Evolutionary conservation across 2,888 invertebrate genomes (phyloP), one percentile per base, ranked within the genome.

Genomic region (Agelastica alni): DNA sequence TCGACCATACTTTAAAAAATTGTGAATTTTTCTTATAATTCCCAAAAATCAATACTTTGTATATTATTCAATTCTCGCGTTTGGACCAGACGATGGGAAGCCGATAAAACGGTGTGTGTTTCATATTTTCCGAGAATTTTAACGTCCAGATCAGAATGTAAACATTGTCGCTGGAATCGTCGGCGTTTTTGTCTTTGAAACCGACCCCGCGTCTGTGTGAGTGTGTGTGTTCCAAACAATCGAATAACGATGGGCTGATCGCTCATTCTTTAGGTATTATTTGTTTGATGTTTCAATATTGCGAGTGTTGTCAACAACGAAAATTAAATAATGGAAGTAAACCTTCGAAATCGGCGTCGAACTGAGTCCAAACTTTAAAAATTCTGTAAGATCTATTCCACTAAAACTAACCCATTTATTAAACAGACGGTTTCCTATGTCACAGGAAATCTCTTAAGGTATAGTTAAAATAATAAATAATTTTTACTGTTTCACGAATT

Each of bases 211-310:
- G 13, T 14, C 16, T 30, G 13, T 44, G 45, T 45, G 31, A 31
- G 44, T 43, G 32, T 56, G 46, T 53, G 44, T 52, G 42, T 49
- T 45, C 45, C 22, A 37, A 48, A 53, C 56, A 53, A 57, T 57
- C 49, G 53, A 45, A 53, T 30, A 37, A 43, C 41, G 32, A 34
- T 22, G 30, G 42, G 9, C 43, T 30, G 37, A 36, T 34, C 36
- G 32, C 39, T 39, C 39, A 45, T 39, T 28, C 32, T 49, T 9
- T 26, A n/a, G 26, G 26, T 41, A 32, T 32, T 28, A 37, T 52
- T n/a, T 60, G 57, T 57, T 60, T 58, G 60, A 57, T 45, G 53
- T 60, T 51, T 57, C 57, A 57, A 57, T 57, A 60, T 54, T 49
- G 45, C 49, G 52, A 49, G n/a, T n/a, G 47, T 26, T 46, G 28